A percentile compares a stretch with the other conserved stretches of the same genome.
Conservation (phyloP, 2,113 vertebrate genomes). For the Eudorcas thomsonii region DNA sequence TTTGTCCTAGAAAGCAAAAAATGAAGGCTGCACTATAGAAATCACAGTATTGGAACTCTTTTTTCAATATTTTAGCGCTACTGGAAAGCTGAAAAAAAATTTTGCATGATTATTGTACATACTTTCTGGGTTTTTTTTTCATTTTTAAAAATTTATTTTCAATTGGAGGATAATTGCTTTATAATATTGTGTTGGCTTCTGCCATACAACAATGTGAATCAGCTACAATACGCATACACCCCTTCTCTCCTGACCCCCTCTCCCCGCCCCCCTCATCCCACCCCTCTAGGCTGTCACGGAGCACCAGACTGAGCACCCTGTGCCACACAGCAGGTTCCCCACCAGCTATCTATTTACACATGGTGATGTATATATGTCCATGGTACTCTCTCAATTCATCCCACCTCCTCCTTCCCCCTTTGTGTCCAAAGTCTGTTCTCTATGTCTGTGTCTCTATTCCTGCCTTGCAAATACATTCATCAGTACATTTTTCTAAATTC, state of each 20-base stretch:
- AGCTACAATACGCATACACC: neutral
- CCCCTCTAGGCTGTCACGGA: neutral
- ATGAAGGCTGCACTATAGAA: neutral
- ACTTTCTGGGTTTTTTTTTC: neutral
- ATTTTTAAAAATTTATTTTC: neutral
- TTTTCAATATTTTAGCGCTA: neutral
- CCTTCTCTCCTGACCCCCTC: neutral
- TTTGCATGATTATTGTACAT: neutral
- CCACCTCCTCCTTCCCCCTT: neutral
- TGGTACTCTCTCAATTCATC: neutral
- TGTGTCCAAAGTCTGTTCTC: neutral
- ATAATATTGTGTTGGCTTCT: neutral
- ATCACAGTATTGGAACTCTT: neutral
- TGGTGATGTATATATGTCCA: neutral
- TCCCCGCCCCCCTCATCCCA: neutral
- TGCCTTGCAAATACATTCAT: neutral
- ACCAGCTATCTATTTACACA: neutral
- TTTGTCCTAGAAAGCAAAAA: neutral
- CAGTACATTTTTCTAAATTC: neutral
- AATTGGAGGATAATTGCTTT: neutral
- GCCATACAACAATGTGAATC: neutral
- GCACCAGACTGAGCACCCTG: neutral
- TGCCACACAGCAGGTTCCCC: neutral
- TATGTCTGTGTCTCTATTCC: neutral
- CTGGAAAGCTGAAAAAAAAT: neutral